phyloP scores from a whole-genome alignment of 2,797 vertebrate species.

The Cercopithecus petaurista region DNA sequence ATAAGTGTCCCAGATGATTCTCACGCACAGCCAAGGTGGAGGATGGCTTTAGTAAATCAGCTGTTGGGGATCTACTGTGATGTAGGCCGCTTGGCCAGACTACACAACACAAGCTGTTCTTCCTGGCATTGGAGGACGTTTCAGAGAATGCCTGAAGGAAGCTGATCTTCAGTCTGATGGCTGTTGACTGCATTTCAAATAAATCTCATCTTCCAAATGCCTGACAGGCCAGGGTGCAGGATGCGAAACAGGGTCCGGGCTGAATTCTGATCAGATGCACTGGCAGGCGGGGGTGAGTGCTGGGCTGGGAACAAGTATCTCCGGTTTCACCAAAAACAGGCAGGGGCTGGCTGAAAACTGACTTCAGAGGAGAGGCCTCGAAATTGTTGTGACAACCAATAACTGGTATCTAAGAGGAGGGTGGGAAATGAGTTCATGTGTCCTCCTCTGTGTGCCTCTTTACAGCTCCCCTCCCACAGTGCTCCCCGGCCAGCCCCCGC shows the following conservation, averaged over 20 bases:
- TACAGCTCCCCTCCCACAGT: fast-evolving
- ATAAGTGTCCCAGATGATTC: background rate
- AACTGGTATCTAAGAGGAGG: background rate
- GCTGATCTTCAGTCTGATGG: background rate
- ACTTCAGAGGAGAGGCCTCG: background rate
- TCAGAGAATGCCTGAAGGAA: background rate
- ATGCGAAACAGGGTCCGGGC: background rate
- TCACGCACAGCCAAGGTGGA: background rate
- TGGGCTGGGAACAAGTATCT: background rate
- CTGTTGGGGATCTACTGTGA: background rate
- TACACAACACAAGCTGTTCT: background rate
- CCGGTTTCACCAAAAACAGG: background rate
- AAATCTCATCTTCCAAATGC: background rate
- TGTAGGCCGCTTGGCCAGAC: background rate
- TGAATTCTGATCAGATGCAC: background rate
- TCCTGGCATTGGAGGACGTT: background rate
- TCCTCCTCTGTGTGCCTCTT: background rate
- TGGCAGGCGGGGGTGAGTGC: background rate
- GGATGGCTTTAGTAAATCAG: background rate
- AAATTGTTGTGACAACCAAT: background rate
- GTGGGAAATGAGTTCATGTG: background rate
- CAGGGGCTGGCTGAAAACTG: background rate
- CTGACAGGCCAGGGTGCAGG: background rate
- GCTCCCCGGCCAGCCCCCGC: background rate
- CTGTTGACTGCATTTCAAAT: background rate